Evolutionary conservation across 2,797 vertebrate genomes (phyloP), one percentile per base, ranked within the genome.

Genomic region (Catostomus latipinnis): DNA sequence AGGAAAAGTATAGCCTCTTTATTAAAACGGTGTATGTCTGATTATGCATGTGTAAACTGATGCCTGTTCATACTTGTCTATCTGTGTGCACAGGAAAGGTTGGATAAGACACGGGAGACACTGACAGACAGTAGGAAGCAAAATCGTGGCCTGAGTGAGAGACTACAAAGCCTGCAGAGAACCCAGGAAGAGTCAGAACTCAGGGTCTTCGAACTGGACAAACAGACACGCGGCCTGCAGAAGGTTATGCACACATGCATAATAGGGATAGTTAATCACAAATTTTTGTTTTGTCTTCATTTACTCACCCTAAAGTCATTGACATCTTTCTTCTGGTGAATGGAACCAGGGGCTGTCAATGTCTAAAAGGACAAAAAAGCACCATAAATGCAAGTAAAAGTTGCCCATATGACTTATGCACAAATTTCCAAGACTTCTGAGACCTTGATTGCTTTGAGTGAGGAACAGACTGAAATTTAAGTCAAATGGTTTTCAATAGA

Each of bases 121-220:
- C 90, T 96, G 56, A 91, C 90, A 10, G 92, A 94, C 48, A 91
- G 89, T 79, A 94, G 93, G 84, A 92, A 86, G 82, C 91, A 92
- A 81, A 92, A 90, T 85, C 90, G 92, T 66, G 75, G 68, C 13
- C 90, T 94, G 61, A 86, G 87, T 4, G 89, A 93, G 82, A 89
- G 86, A 48, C 87, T 82, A 60, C 91, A 91, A 83, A 89, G 57
- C 78, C 87, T 93, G 74, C 90, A 94, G 71, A 88, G 82, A 73
- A 86, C 83, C 53, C 91, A 91, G 2, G 89, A 92, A 49, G 89
- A 92, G 22, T 82, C 83, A 0, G 88, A 94, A 75, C 81, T 86
- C 34, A 83, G 81, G 76, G 65, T 87, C 61, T 89, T 85, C 48
- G 92, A 93, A 61, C 89, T 94, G 50, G 90, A 94, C 82, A 92